Base-by-base conservation (phyloP, 2,113 vertebrate genomes). In the Brachionichthys hirsutus region DNA sequence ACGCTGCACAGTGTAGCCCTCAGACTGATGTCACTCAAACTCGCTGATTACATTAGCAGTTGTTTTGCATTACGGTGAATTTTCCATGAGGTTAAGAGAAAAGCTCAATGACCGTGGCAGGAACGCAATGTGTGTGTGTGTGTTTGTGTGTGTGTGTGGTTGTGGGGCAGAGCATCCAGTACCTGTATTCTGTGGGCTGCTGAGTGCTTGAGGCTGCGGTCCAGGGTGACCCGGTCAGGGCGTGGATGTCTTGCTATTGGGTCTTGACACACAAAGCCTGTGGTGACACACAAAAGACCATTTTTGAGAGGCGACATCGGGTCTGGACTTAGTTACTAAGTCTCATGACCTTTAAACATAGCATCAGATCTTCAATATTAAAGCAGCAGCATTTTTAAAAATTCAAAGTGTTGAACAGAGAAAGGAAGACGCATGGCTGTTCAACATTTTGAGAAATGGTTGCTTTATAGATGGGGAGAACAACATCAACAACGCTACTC, bases 231-330 rank as follows among this genome's bases (percentile, higher is more conserved):
- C 77, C 89, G 91, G 67, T 90, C 67, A 48, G 81, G 51, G 22
- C 87, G 87, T 18, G 70, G 77, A 62, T 91, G 84, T 60, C 88
- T 88, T 48, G 89, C 91, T 63, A 93, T 73, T 61, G 95, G 95
- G 87, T 98, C 92, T 78, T 94, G 95, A 89, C 95, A 98, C 54
- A 97, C 94, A 3, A 98, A 92, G 38, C 96, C 96, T 99, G 19
- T 9, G 9, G 55, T 53, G 72, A 72, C 40, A 73, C 12, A 2
- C 46, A 75, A 20, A 57, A 34, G 24, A 62, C n/a, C 20, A 14
- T 55, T 41, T 41, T 41, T 41, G 61, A 51, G 20, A 24, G 49
- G 19, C 45, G 69, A 73, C 53, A 80, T 70, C 42, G 50, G 69
- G 10, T 55, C 56, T 47, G 55, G 67, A 66, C 57, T 22, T 58